Evolutionary conservation across 2,888 invertebrate genomes (phyloP).

Genomic region (Xanthorhoe spadicearia): DNA sequence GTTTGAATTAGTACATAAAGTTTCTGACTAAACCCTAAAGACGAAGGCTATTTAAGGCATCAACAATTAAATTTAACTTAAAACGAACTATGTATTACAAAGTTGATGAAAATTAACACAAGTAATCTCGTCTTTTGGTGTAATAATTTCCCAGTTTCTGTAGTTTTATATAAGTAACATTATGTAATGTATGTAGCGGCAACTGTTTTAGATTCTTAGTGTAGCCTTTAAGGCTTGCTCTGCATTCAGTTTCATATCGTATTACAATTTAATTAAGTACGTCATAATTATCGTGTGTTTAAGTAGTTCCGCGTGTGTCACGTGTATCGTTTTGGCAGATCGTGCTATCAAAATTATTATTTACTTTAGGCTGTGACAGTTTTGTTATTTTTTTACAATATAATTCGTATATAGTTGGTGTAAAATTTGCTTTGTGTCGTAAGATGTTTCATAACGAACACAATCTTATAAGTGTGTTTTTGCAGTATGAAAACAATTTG

Average conservation of each 20-base stretch:
- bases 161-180: slow-evolving; percentile 26
- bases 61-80: not conserved
- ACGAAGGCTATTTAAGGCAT: slow-evolving; percentile 5
- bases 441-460: slow-evolving; percentile 19
- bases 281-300: slow-evolving; percentile 38
- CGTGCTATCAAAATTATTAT: slow-evolving; percentile 65
- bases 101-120: slow-evolving; percentile 12
- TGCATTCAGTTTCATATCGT: slow-evolving; percentile 33
- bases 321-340: slow-evolving; percentile 38
- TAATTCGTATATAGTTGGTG: slow-evolving; percentile 31
- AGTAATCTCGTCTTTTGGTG: slow-evolving; percentile 8
- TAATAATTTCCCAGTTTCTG: slow-evolving; percentile 25
- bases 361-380: slow-evolving; percentile 79
- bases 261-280: slow-evolving; percentile 47
- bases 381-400: slow-evolving; percentile 60
- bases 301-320: slow-evolving; percentile 18
- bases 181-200: slow-evolving; percentile 24
- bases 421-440: slow-evolving; percentile 30
- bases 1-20: slow-evolving; percentile 22
- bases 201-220: slow-evolving; percentile 26
- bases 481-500: slow-evolving; percentile 34
- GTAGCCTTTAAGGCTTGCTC: slow-evolving; percentile 38
- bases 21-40: slow-evolving; percentile 13
- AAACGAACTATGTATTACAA: not conserved
- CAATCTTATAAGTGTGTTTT: slow-evolving; percentile 58